Percentiles rank a stretch among this genome's conserved stretches.
phyloP scores from a whole-genome alignment of 2,113 vertebrate species.

The Eretmochelys imbricata region DNA sequence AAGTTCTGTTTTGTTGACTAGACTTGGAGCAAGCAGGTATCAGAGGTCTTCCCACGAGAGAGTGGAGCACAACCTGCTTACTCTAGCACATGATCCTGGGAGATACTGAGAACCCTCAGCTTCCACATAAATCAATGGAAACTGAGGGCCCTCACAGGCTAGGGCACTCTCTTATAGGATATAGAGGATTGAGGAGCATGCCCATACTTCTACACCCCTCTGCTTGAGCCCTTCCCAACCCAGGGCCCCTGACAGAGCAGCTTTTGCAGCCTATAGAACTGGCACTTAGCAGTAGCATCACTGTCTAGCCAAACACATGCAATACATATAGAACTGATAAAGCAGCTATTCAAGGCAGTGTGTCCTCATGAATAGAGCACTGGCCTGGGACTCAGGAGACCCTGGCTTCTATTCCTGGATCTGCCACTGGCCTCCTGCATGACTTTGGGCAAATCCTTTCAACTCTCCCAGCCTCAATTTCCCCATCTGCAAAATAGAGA shows the following conservation, averaged over 20 bases:
- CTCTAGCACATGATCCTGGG: not conserved
- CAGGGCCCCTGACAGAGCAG: slow-evolving; percentile 9
- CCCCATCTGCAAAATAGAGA: not conserved
- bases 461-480: not conserved
- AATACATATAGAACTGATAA: slow-evolving; percentile 52
- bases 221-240: not conserved
- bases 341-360: slow-evolving; percentile 22
- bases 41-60: not conserved
- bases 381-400: not conserved
- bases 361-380: not conserved
- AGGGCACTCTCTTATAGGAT: not conserved
- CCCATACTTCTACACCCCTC: not conserved
- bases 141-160: not conserved
- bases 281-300: slow-evolving; percentile 50
- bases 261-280: slow-evolving; percentile 41
- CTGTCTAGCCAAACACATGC: slow-evolving; percentile 48
- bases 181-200: slow-evolving; percentile 2
- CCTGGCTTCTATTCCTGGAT: not conserved
- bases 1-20: not conserved
- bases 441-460: not conserved
- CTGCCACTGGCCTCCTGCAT: not conserved
- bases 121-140: not conserved
- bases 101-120: not conserved
- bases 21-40: not conserved
- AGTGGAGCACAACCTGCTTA: not conserved